phyloP scores from a whole-genome alignment of 2,113 vertebrate genomes.

The Origma solitaria region DNA sequence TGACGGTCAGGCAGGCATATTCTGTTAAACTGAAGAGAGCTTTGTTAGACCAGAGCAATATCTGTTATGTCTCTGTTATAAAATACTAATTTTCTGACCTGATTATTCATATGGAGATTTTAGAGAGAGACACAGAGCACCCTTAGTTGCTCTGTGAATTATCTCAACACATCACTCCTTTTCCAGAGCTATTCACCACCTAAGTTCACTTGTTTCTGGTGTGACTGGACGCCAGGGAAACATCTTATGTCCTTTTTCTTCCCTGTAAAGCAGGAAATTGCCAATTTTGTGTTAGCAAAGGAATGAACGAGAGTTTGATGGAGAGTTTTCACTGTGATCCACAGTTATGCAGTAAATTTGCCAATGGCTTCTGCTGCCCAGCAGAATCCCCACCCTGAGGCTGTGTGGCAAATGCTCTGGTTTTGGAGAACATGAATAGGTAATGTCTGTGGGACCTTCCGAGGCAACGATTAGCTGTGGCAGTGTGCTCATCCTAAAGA shows the following conservation, averaged over 20 bases:
- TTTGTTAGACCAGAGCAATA: background rate
- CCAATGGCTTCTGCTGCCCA: background rate
- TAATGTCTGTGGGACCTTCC: background rate
- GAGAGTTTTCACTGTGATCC: background rate
- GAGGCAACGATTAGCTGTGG: background rate
- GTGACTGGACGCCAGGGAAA: background rate
- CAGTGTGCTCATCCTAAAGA: background rate
- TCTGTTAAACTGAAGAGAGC: background rate
- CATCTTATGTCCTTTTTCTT: background rate
- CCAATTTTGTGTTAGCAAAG: background rate
- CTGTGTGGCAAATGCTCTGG: background rate
- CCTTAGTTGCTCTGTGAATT: background rate
- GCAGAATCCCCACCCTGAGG: background rate
- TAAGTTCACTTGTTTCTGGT: background rate
- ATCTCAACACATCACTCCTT: background rate
- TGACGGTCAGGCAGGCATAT: background rate
- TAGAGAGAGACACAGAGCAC: background rate
- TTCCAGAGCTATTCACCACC: background rate
- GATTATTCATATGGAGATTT: background rate
- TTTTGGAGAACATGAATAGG: background rate
- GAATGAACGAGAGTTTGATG: background rate
- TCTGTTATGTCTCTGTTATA: background rate
- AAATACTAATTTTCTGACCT: background rate
- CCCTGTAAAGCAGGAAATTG: background rate
- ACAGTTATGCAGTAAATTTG: background rate